These are phyloP conservation scores for Stomorhina lunata DNA, from an alignment of 2,888 invertebrate species.

Conservation along the genomic window DNA sequence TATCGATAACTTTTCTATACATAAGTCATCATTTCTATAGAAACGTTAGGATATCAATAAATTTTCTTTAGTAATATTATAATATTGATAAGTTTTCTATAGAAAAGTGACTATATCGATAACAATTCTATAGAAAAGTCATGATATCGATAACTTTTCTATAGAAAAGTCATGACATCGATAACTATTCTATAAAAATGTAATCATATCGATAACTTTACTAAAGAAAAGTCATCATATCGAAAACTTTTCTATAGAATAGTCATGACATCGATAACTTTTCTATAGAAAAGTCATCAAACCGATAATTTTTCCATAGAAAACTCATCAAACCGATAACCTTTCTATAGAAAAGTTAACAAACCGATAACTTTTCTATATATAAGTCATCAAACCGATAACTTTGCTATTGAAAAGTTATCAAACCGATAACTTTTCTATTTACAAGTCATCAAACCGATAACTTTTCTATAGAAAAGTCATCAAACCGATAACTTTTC, in stretches of 20 bases:
- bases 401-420: neutral
- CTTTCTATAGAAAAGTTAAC: neutral
- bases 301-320: neutral
- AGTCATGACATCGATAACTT: neutral
- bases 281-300: neutral
- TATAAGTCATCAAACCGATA: neutral
- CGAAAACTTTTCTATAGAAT: neutral
- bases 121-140: too few relatives aligned
- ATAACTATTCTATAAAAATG: neutral
- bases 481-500: neutral
- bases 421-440: neutral
- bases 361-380: neutral
- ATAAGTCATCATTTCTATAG: too few relatives aligned
- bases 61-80: too few relatives aligned
- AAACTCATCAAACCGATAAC: neutral
- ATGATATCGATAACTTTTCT: neutral
- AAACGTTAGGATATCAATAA: too few relatives aligned
- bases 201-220: neutral
- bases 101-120: too few relatives aligned
- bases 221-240: neutral
- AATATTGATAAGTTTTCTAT: too few relatives aligned
- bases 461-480: neutral
- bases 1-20: too few relatives aligned
- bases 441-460: neutral
- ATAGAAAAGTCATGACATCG: neutral